Conservation (phyloP, 2,797 vertebrate species). For the Pipistrellus kuhlii region DNA sequence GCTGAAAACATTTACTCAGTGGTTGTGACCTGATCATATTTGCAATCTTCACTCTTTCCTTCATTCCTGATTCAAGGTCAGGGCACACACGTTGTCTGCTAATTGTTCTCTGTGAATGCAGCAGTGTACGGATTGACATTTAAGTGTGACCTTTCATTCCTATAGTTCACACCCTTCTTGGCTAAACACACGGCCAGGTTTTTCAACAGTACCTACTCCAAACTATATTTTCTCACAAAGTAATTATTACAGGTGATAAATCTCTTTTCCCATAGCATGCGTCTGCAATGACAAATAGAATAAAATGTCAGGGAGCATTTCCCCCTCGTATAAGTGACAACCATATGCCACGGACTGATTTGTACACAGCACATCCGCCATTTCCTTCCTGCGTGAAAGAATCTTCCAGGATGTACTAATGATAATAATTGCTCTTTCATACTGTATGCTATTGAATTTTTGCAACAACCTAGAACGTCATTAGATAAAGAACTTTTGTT, state of each 20-base stretch:
- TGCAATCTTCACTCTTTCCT: not conserved
- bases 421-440: not conserved
- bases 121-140: not conserved
- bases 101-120: not conserved
- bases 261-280: not conserved
- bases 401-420: not conserved
- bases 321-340: not conserved
- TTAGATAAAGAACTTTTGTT: conserved; percentile 33
- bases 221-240: conserved; percentile 29
- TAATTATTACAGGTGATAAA: conserved; percentile 38
- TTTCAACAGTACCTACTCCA: not conserved
- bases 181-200: not conserved
- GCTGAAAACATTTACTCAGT: not conserved
- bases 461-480: not conserved
- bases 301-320: not conserved
- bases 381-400: conserved; percentile 35
- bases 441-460: not conserved
- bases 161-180: not conserved
- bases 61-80: conserved; percentile 12
- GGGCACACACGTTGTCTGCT: not conserved
- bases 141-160: not conserved
- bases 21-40: not conserved
- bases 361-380: not conserved
- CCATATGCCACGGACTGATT: not conserved
- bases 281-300: not conserved